Conservation (phyloP, 2,113 vertebrate species). For the Cygnus buccinator region DNA sequence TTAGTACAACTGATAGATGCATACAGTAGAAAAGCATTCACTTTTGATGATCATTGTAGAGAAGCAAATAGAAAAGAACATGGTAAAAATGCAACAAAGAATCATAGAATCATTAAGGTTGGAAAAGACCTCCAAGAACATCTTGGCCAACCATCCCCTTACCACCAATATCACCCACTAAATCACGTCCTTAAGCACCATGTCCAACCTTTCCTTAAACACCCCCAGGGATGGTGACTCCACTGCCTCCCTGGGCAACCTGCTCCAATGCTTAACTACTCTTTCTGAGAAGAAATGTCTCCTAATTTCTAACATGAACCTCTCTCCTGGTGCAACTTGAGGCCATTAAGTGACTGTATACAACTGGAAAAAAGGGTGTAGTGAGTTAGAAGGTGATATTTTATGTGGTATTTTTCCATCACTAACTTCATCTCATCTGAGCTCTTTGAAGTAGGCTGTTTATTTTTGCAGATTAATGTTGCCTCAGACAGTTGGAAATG, state of each 20-base stretch:
- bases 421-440: neutral
- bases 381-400: neutral
- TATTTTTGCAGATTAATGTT: slow-evolving; percentile 83
- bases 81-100: neutral
- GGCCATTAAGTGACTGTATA: neutral
- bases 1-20: neutral
- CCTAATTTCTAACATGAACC: too few relatives aligned
- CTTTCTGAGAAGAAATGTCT: too few relatives aligned
- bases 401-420: neutral
- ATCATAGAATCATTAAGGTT: neutral
- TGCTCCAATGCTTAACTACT: too few relatives aligned
- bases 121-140: too few relatives aligned
- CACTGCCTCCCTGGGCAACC: too few relatives aligned
- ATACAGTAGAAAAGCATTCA: neutral
- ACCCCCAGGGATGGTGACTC: too few relatives aligned
- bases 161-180: too few relatives aligned
- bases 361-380: neutral
- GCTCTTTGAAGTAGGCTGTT: slow-evolving; percentile 26
- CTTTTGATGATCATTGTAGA: neutral
- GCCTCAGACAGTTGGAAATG: slow-evolving; percentile 89
- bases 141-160: too few relatives aligned
- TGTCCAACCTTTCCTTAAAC: too few relatives aligned
- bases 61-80: neutral
- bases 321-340: too few relatives aligned
- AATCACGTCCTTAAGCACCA: too few relatives aligned